Evolutionary conservation across 2,797 vertebrate genomes (phyloP).

Genomic region (Fringilla coelebs): DNA sequence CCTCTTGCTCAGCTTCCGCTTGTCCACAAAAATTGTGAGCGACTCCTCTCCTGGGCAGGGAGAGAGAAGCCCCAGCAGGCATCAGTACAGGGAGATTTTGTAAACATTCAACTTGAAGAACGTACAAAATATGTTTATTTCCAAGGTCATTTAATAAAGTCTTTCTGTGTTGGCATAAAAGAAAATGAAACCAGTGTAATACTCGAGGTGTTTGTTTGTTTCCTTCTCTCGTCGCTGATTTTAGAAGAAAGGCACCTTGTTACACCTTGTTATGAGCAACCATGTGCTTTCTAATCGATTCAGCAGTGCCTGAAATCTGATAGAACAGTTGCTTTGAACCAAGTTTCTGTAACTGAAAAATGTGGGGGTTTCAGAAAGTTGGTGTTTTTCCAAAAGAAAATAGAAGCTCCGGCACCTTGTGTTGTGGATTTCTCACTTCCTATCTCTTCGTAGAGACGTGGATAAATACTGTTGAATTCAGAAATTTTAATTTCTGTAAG

Average conservation of each 20-base stretch:
- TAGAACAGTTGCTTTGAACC: not conserved
- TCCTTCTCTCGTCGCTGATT: not conserved
- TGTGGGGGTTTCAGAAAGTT: not conserved
- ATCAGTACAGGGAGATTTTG: not conserved
- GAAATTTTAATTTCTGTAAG: not conserved
- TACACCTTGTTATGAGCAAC: not conserved
- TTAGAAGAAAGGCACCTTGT: not conserved
- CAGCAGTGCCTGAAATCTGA: not conserved
- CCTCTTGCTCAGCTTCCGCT: conserved; percentile 91
- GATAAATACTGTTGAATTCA: not conserved
- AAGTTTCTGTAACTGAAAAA: not conserved
- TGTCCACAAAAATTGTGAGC: conserved; percentile 97
- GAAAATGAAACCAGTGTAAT: not conserved
- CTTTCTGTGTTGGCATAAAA: not conserved
- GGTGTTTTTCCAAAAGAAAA: not conserved
- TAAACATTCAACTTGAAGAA: fast-evolving
- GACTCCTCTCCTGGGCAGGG: conserved; percentile 89
- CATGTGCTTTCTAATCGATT: not conserved
- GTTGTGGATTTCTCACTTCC: not conserved
- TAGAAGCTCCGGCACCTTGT: fast-evolving
- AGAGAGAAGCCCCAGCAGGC: not conserved
- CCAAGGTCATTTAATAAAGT: not conserved
- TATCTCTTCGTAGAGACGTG: not conserved
- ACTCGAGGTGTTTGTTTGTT: not conserved
- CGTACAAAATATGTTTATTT: not conserved